These are phyloP conservation scores for Hydra vulgaris DNA, from an alignment of 30 jellyfish, hydroid and myxozoan genomes.

Conservation along the genomic window DNA sequence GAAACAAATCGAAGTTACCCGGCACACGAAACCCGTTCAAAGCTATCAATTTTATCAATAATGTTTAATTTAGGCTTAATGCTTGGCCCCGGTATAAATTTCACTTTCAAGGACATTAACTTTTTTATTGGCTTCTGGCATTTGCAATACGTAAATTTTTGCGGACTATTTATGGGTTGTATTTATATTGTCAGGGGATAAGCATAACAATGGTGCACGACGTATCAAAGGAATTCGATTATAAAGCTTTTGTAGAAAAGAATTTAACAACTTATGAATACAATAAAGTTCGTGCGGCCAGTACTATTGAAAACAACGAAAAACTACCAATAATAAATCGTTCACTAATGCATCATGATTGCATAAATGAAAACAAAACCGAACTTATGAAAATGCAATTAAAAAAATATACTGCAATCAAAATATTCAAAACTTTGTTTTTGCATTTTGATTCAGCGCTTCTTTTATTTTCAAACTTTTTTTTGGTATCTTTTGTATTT, in stretches of 20 bases:
- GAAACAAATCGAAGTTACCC: slow-evolving; percentile 24
- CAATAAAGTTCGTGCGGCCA: no score
- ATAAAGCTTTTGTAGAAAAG: background rate
- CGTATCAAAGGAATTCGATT: slow-evolving; percentile 28
- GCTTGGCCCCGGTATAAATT: slow-evolving; percentile 38
- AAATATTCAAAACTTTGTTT: no score
- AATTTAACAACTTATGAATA: no score
- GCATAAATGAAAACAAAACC: no score
- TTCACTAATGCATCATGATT: no score
- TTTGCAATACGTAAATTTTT: slow-evolving; percentile 11
- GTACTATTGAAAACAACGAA: no score
- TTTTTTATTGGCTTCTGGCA: slow-evolving; percentile 34
- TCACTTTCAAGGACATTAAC: background rate
- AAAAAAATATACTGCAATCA: no score
- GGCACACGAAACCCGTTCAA: background rate
- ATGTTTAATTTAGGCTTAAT: slow-evolving; percentile 21
- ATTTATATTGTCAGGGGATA: slow-evolving; percentile 9
- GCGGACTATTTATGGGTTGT: slow-evolving; percentile 28
- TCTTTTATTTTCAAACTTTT: no score
- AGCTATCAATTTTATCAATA: slow-evolving; percentile 16
- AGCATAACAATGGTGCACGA: slow-evolving; percentile 23
- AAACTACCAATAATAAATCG: no score
- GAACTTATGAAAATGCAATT: no score
- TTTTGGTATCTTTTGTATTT: no score
- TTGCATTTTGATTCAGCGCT: no score